Base-by-base conservation (phyloP, 2,888 invertebrate species). In the Drosophila putrida region DNA sequence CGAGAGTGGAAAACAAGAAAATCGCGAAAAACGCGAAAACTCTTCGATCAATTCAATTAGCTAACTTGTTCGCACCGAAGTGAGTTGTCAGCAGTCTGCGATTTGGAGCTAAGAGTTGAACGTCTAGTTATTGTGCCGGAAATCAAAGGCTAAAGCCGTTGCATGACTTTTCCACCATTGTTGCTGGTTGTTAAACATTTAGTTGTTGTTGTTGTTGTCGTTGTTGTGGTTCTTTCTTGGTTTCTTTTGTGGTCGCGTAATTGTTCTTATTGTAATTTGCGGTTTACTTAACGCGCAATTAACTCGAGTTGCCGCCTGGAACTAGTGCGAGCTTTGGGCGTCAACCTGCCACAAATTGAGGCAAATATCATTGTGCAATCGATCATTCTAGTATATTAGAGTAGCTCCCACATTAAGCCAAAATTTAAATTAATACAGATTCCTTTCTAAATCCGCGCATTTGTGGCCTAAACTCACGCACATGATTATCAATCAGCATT, bases 401-500 rank as follows among this genome's bases (percentile, higher is more conserved):
- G 13, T 33, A 50, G 57, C 77, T 62, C 61, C 61, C 74, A 75
- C 75, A 62, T 54, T 53, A 8, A 25, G 28, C 8, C 15, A 8
- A 25, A 15, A 13, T 13, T 4, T n/a, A 36, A 36, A 36, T 36
- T n/a, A n/a, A 39, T 4, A 25, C 28, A 20, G 62, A 62, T 78
- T 86, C 84, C 84, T 85, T 85, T 89, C 89, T 89, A 84, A 89
- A 66, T 33, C 13, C 4, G 27, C 51, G 15, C 44, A 61, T 47
- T 60, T 38, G 25, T 46, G 50, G 20, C 11, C 11, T 8, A 59
- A 55, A 36, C 61, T 58, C 84, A 82, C 70, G 89, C 89, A 74
- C 70, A 39, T 67, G 85, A 77, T 84, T 85, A 89, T 89, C 84
- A 85, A 85, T 85, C 84, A 89, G 66, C 70, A 51, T 53, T 43